phyloP scores from a whole-genome alignment of 2,888 invertebrate genomes.

The Drosophila yooni region DNA sequence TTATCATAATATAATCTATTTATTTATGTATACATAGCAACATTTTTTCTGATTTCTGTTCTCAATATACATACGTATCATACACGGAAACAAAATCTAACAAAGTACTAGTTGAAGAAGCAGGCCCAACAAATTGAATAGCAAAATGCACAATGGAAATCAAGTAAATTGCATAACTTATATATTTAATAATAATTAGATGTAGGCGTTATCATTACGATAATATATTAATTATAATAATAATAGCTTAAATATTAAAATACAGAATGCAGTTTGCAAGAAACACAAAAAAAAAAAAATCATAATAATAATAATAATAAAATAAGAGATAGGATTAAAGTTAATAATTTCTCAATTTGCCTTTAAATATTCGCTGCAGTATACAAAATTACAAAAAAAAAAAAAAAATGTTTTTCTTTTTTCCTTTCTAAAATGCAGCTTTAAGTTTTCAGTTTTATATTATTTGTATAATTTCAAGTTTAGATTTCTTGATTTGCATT shows the following conservation, averaged over 20 bases:
- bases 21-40: constrained; percentile 47
- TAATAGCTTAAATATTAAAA: constrained; percentile 72
- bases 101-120: constrained; percentile 6
- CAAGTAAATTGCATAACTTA: constrained; percentile 69
- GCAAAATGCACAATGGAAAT: constrained; percentile 44
- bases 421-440: constrained; percentile 22
- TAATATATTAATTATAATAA: constrained; percentile 60
- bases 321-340: constrained; percentile 10
- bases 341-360: constrained; percentile 27
- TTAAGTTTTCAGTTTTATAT: not conserved
- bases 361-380: constrained; percentile 6
- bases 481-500: constrained; percentile 24
- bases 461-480: constrained; percentile 14
- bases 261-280: constrained; percentile 76
- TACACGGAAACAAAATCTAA: constrained; percentile 26
- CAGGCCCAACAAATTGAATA: constrained; percentile 33
- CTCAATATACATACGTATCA: constrained; percentile 27
- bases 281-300: constrained; percentile 35
- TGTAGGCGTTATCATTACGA: constrained; percentile 46
- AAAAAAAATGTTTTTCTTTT: not conserved
- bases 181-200: constrained; percentile 75
- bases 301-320: constrained; percentile 5
- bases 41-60: constrained; percentile 36
- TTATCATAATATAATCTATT: constrained; percentile 42
- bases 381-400: constrained; percentile 18